Percentiles rank a stretch among this genome's conserved stretches.
phyloP scores from a whole-genome alignment of 2,797 vertebrate species.

The Gymnoscopelus braueri region DNA sequence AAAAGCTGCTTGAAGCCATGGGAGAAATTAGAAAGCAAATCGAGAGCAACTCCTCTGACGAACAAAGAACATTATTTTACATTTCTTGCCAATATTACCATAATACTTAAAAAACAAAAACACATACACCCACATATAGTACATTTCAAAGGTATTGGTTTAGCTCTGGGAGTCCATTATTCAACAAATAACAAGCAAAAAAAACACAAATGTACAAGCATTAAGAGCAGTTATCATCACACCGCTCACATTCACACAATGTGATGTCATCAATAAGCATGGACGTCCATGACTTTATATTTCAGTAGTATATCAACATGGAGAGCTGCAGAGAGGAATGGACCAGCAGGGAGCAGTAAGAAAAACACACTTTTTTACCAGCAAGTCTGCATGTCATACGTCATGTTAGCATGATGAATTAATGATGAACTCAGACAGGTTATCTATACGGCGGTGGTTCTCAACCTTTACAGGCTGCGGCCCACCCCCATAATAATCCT shows the following conservation, averaged over 20 bases:
- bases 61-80: conserved; percentile 62
- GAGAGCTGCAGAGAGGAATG: conserved; percentile 69
- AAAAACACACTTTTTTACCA: conserved; percentile 23
- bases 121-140: conserved; percentile 33
- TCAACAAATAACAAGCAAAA: conserved; percentile 70
- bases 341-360: conserved; percentile 44
- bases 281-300: conserved; percentile 68
- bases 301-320: conserved; percentile 86
- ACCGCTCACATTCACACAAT: conserved; percentile 74
- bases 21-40: conserved; percentile 65
- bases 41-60: conserved; percentile 55
- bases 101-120: conserved; percentile 60
- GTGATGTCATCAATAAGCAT: conserved; percentile 63
- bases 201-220: conserved; percentile 70
- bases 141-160: conserved; percentile 57
- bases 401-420: not conserved
- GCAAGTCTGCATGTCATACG: conserved; percentile 20
- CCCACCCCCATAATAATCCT: too few species aligned
- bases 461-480: too few species aligned
- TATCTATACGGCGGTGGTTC: too few species aligned
- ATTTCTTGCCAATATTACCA: conserved; percentile 64
- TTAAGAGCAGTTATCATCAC: conserved; percentile 62
- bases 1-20: conserved; percentile 74
- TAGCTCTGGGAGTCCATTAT: conserved; percentile 72
- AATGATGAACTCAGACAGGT: too few species aligned